Conservation (phyloP, 2,888 invertebrate species). For the Ennomos erosarius region DNA sequence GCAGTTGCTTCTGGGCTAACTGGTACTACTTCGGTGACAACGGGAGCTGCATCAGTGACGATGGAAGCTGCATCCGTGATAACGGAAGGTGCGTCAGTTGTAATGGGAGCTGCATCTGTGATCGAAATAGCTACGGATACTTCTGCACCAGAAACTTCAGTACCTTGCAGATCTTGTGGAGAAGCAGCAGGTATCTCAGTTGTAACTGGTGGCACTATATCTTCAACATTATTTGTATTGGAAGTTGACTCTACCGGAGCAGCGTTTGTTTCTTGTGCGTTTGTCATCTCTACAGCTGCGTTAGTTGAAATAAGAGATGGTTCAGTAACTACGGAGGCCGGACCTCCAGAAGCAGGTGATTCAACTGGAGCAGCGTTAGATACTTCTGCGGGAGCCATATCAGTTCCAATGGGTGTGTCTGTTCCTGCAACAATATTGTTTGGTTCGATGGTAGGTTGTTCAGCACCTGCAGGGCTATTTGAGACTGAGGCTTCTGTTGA, state of each 20-base stretch:
- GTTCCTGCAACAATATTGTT: not conserved
- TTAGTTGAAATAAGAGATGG: too few species aligned
- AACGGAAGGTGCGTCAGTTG: constrained; percentile 8
- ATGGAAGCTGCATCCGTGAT: constrained; percentile 6
- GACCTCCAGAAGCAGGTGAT: constrained; percentile 3
- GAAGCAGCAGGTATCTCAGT: not conserved
- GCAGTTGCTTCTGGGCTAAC: constrained; percentile 2
- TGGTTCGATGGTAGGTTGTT: constrained; percentile 1
- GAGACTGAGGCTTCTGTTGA: constrained; percentile 1
- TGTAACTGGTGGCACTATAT: not conserved
- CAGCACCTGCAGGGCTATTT: not conserved
- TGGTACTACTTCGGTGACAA: constrained; percentile 4
- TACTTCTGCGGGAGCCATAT: not conserved
- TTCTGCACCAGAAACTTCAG: not conserved
- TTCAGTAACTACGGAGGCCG: constrained; percentile 9
- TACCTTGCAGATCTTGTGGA: constrained; percentile 3
- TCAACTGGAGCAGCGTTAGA: constrained; percentile 4
- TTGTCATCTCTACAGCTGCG: too few species aligned
- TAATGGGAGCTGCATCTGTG: constrained; percentile 4
- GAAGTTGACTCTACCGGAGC: not conserved
- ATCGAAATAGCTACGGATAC: constrained; percentile 1
- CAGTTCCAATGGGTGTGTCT: constrained; percentile 7
- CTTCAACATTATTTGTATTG: constrained; percentile 4
- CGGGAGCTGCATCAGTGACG: constrained; percentile 8
- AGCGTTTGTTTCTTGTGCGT: not conserved